Evolutionary conservation across 2,797 vertebrate genomes (phyloP).

Genomic region (Sternarchorhynchus goeldii): DNA sequence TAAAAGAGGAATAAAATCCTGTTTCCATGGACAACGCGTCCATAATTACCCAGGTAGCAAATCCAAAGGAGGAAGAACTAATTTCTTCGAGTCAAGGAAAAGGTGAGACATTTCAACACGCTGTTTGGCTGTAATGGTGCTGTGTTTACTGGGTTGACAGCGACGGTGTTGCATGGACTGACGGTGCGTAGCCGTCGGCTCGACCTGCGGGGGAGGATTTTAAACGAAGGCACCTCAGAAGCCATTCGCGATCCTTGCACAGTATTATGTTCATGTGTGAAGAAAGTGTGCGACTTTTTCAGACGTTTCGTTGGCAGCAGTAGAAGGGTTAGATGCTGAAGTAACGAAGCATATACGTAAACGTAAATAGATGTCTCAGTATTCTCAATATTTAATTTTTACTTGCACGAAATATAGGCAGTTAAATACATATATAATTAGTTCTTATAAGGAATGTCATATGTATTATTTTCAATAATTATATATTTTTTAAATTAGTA

Average conservation of each 20-base stretch:
- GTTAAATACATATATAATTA: no score
- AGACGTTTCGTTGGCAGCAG: background rate
- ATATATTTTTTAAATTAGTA: background rate
- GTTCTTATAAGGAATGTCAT: no score
- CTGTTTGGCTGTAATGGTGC: slow-evolving; percentile 7
- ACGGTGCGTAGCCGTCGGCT: no score
- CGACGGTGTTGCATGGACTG: background rate
- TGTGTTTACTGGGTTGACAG: slow-evolving; percentile 32
- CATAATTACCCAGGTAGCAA: slow-evolving; percentile 99
- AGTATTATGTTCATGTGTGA: no score
- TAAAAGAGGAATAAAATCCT: slow-evolving; percentile 70
- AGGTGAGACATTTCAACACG: slow-evolving; percentile 68
- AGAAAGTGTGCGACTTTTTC: background rate
- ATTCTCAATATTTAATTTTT: no score
- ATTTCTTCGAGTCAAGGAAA: slow-evolving; percentile 79
- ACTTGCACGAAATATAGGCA: no score
- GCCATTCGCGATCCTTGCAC: no score
- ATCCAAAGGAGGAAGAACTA: slow-evolving; percentile 98
- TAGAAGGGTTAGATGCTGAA: background rate
- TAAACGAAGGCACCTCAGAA: no score
- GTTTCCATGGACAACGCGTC: slow-evolving; percentile 99
- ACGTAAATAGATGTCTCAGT: no score
- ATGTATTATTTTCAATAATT: background rate
- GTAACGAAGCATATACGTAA: no score
- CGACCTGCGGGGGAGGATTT: no score